phyloP scores from a whole-genome alignment of 2,888 invertebrate species.

The Agrotis ipsilon region DNA sequence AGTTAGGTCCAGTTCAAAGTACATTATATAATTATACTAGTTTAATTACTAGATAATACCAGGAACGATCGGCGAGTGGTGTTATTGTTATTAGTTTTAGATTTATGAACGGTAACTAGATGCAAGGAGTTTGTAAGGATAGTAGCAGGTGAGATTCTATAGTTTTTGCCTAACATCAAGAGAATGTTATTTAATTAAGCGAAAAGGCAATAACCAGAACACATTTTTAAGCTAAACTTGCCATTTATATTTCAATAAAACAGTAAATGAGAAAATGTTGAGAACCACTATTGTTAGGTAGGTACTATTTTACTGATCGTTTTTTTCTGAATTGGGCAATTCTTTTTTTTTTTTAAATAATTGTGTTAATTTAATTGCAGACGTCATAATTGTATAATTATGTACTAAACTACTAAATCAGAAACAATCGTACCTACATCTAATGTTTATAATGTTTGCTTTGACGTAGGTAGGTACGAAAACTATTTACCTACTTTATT shows the following conservation, averaged over 20 bases:
- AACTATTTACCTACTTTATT: not conserved
- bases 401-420: constrained; percentile 1
- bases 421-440: not conserved
- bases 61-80: not conserved
- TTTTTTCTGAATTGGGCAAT: not conserved
- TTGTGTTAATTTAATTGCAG: constrained; percentile 12
- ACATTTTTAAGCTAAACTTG: not conserved
- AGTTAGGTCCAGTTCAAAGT: constrained; percentile 28
- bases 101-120: no score
- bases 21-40: not conserved
- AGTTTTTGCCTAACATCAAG: no score
- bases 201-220: not conserved
- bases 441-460: not conserved
- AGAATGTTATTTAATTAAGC: not conserved
- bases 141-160: no score
- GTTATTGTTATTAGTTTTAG: not conserved
- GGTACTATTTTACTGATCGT: not conserved
- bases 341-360: not conserved
- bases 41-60: constrained; percentile 1
- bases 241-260: not conserved
- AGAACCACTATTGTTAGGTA: not conserved
- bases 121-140: not conserved
- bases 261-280: constrained; percentile 17
- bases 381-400: no score
- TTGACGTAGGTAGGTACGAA: not conserved